A percentile compares a stretch with the other conserved stretches of the same genome.
Conservation (phyloP, 2,888 invertebrate genomes). For the Pocota personata region DNA sequence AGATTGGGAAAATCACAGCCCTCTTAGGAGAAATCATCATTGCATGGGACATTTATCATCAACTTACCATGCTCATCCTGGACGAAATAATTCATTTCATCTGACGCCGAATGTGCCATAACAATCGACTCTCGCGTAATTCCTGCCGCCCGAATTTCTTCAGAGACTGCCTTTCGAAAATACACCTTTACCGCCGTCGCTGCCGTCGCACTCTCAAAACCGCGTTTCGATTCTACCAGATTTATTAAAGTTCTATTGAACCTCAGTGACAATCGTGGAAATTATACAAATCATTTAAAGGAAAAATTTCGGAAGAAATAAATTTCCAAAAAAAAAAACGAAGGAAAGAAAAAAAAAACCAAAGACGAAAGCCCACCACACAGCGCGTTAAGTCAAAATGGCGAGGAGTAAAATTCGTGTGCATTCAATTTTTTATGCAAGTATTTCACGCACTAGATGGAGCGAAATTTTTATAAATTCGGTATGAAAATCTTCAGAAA, state of each 20-base stretch:
- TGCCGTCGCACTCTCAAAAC: slow-evolving; percentile 23
- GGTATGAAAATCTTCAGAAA: slow-evolving; percentile 57
- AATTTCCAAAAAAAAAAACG: slow-evolving; percentile 47
- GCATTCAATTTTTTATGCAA: slow-evolving; percentile 55
- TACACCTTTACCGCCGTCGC: slow-evolving; percentile 40
- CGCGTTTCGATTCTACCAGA: slow-evolving; percentile 1
- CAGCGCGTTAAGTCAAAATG: slow-evolving; percentile 73
- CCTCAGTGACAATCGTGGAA: slow-evolving; percentile 46
- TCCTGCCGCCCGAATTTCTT: slow-evolving; percentile 62
- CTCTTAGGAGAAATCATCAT: not conserved
- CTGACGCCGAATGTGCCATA: slow-evolving; percentile 77
- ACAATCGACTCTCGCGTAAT: slow-evolving; percentile 59
- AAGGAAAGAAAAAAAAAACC: slow-evolving; percentile 36
- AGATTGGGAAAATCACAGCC: slow-evolving; percentile 36
- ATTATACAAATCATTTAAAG: slow-evolving; percentile 52
- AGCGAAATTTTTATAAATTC: slow-evolving; percentile 45
- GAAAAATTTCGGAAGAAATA: slow-evolving; percentile 18
- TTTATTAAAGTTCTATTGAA: slow-evolving; percentile 24
- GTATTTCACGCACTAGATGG: slow-evolving; percentile 45
- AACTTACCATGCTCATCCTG: slow-evolving; percentile 81
- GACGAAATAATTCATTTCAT: slow-evolving; percentile 81
- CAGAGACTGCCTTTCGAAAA: slow-evolving; percentile 50
- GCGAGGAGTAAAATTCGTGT: slow-evolving; percentile 63
- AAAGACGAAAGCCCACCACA: slow-evolving; percentile 66
- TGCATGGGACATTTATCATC: not conserved